A percentile compares a stretch with the other conserved stretches of the same genome.
These are phyloP conservation scores for Arion vulgaris DNA, from an alignment of 1,140 invertebrate species.

Conservation along the genomic window DNA sequence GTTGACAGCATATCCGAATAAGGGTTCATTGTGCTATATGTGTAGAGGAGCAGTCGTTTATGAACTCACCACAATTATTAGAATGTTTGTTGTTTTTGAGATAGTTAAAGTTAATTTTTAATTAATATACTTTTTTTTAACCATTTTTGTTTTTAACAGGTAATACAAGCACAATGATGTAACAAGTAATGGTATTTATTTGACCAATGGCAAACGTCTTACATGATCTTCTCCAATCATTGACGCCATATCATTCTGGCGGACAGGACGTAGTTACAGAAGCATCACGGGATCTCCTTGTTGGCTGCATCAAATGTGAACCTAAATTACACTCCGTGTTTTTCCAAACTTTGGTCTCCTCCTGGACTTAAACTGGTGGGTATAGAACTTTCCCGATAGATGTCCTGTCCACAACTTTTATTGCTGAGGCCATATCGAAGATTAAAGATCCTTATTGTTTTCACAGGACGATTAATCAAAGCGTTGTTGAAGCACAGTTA, in stretches of 20 bases:
- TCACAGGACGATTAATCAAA: slow-evolving; percentile 55
- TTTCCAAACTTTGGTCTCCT: slow-evolving; percentile 48
- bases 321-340: slow-evolving; percentile 52
- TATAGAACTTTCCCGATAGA: slow-evolving; percentile 52
- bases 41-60: too few relatives aligned
- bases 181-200: background rate
- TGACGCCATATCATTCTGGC: slow-evolving; percentile 51
- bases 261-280: slow-evolving; percentile 52
- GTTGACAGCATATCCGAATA: too few relatives aligned
- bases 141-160: too few relatives aligned
- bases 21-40: too few relatives aligned
- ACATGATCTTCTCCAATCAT: slow-evolving; percentile 49
- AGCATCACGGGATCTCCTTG: slow-evolving; percentile 51
- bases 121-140: too few relatives aligned
- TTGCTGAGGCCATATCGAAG: slow-evolving; percentile 52
- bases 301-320: slow-evolving; percentile 55
- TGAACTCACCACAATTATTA: too few relatives aligned
- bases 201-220: slow-evolving; percentile 46
- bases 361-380: slow-evolving; percentile 43
- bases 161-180: too few relatives aligned
- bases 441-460: slow-evolving; percentile 60
- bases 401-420: slow-evolving; percentile 49
- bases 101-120: too few relatives aligned
- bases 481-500: slow-evolving; percentile 48
- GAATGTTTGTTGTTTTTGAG: too few relatives aligned